Conservation (phyloP, 2,797 vertebrate species). For the Pseudotriccus pelzelni region DNA sequence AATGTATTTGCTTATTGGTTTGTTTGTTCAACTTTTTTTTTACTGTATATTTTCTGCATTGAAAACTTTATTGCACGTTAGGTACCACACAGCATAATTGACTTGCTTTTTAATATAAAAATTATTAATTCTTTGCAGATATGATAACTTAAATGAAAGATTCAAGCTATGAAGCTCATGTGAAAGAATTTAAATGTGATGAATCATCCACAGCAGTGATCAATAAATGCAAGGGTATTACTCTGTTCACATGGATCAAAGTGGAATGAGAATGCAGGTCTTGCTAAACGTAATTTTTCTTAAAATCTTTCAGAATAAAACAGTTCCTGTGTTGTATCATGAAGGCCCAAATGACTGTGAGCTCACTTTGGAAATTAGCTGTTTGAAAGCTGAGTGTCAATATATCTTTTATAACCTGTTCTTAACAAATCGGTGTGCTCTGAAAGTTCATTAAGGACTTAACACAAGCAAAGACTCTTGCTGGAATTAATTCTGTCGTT, state of each 20-base stretch:
- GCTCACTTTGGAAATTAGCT: background rate
- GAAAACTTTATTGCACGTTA: background rate
- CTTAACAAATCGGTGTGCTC: background rate
- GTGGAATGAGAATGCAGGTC: background rate
- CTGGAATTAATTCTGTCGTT: background rate
- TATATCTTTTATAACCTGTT: background rate
- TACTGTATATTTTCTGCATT: background rate
- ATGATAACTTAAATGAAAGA: background rate
- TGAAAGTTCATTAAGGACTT: background rate
- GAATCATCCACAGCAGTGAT: background rate
- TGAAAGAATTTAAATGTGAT: background rate
- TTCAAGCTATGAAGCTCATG: background rate
- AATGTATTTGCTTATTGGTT: background rate
- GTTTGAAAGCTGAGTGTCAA: background rate
- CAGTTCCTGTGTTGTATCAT: background rate
- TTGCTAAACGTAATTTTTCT: background rate
- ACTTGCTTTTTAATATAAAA: background rate
- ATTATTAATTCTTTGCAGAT: background rate
- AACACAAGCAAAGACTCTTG: background rate
- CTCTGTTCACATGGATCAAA: background rate
- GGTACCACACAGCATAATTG: background rate
- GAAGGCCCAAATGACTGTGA: background rate
- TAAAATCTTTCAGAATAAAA: background rate
- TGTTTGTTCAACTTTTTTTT: background rate
- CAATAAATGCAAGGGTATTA: background rate